These are phyloP conservation scores for Asarcornis scutulata DNA, from an alignment of 2,113 vertebrate genomes.

Conservation along the genomic window DNA sequence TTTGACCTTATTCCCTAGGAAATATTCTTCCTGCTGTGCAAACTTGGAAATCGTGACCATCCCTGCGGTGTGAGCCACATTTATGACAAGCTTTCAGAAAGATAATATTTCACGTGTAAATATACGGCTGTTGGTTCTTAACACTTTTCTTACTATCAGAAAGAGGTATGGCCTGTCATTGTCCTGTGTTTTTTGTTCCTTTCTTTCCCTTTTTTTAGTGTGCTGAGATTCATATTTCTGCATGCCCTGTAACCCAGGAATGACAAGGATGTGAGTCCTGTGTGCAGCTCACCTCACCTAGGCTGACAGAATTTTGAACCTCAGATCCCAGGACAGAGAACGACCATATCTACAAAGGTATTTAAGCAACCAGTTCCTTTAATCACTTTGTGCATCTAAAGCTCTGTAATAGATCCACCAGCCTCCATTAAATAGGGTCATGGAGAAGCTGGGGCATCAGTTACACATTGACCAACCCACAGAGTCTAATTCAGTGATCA, in stretches of 20 bases:
- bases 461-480: not conserved
- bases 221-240: not conserved
- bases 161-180: not conserved
- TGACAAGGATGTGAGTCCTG: not conserved
- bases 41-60: slow-evolving; percentile 5
- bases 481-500: not conserved
- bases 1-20: slow-evolving; percentile 57
- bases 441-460: not conserved
- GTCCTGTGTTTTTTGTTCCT: not conserved
- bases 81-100: slow-evolving; percentile 30
- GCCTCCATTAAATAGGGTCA: not conserved
- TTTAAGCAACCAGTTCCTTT: not conserved
- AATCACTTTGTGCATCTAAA: not conserved
- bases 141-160: not conserved
- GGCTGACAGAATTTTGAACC: not conserved
- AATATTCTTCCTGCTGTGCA: slow-evolving; percentile 21
- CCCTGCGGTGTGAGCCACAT: not conserved
- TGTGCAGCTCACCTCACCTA: not conserved
- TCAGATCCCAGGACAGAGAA: not conserved
- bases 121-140: not conserved
- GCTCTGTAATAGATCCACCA: not conserved
- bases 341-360: not conserved
- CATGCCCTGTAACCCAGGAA: not conserved
- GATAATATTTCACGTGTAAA: not conserved
- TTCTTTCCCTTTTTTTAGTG: not conserved